Conservation (phyloP, 2,888 invertebrate species). For the Diaprepes abbreviatus region DNA sequence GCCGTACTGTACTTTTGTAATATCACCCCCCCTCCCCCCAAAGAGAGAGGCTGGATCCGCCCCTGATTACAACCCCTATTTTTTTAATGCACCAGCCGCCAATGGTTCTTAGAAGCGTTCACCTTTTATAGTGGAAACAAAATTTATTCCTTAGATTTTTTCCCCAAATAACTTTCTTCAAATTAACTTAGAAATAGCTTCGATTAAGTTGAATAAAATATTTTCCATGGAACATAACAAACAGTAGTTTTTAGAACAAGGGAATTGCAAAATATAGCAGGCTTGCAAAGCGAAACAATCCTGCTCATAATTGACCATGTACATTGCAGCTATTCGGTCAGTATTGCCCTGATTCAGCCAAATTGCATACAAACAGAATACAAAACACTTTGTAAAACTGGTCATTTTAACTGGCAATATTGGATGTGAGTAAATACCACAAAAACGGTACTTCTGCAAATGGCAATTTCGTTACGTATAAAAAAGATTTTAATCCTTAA, state of each 20-base stretch:
- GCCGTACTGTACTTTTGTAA: too few relatives aligned
- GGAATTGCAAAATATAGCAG: slow-evolving; percentile 4
- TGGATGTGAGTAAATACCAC: slow-evolving; percentile 10
- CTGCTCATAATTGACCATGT: slow-evolving; percentile 16
- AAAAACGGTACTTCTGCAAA: background rate
- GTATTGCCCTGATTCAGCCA: slow-evolving; percentile 8
- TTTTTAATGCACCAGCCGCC: too few relatives aligned
- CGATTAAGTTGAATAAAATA: too few relatives aligned
- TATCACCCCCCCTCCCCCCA: too few relatives aligned
- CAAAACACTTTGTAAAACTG: slow-evolving; percentile 26
- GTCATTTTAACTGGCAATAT: slow-evolving; percentile 12
- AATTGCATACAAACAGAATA: slow-evolving; percentile 15
- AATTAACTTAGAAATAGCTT: too few relatives aligned
- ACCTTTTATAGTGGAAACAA: too few relatives aligned
- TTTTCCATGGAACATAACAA: too few relatives aligned
- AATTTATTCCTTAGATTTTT: too few relatives aligned
- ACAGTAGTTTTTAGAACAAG: background rate
- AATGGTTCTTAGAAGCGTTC: too few relatives aligned
- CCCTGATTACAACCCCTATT: too few relatives aligned
- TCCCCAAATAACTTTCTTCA: too few relatives aligned
- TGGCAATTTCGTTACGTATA: background rate
- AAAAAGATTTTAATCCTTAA: background rate
- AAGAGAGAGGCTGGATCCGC: too few relatives aligned
- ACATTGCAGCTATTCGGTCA: background rate
- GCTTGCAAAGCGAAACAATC: slow-evolving; percentile 8